Conservation (phyloP, 2,888 invertebrate species). For the Deilephila elpenor region DNA sequence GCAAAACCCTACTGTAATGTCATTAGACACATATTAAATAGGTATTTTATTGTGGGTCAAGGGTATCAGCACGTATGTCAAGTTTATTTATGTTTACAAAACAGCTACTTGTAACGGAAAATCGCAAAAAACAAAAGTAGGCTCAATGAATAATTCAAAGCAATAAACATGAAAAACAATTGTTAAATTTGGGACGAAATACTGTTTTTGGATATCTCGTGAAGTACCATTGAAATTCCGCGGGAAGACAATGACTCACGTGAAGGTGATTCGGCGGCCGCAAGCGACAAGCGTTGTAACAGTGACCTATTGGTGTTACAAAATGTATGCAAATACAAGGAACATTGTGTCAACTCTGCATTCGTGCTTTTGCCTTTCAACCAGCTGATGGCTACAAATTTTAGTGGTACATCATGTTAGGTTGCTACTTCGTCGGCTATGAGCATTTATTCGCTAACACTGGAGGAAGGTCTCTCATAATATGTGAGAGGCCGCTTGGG, state of each 20-base stretch:
- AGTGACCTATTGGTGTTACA: constrained; percentile 24
- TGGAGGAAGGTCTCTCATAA: too few relatives aligned
- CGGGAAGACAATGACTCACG: constrained; percentile 34
- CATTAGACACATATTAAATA: too few relatives aligned
- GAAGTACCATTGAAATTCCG: constrained; percentile 40
- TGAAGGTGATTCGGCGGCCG: constrained; percentile 36
- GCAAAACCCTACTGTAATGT: too few relatives aligned
- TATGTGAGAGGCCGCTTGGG: too few relatives aligned
- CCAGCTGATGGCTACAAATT: too few relatives aligned
- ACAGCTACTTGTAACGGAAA: constrained; percentile 41
- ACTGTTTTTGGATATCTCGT: constrained; percentile 42
- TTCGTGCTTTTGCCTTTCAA: neutral
- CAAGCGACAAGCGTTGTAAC: constrained; percentile 26
- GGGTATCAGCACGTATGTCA: neutral
- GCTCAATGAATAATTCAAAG: constrained; percentile 54
- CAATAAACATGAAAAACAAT: constrained; percentile 25
- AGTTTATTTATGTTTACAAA: neutral
- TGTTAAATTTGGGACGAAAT: constrained; percentile 43
- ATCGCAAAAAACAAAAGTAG: constrained; percentile 39
- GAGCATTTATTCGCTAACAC: too few relatives aligned
- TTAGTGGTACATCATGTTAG: too few relatives aligned
- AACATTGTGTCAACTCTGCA: neutral
- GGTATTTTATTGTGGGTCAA: too few relatives aligned
- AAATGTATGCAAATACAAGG: constrained; percentile 8
- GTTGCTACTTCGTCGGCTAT: too few relatives aligned